A percentile compares a stretch with the other conserved stretches of the same genome.
Conservation (phyloP, 2,797 vertebrate species). For the Etheostoma nigrum region DNA sequence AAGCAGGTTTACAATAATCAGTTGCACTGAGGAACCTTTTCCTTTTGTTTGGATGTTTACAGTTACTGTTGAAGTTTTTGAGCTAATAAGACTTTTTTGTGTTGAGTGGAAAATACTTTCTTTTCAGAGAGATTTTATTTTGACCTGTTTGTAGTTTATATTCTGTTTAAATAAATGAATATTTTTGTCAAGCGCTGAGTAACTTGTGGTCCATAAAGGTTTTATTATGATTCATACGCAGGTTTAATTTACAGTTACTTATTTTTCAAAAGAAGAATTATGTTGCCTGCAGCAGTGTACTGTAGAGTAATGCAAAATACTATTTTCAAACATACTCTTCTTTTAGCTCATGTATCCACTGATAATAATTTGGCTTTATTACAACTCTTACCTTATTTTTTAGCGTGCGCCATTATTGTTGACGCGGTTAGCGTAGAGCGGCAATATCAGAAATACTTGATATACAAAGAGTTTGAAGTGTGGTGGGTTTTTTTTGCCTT, state of each 20-base stretch:
- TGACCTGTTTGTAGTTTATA: slow-evolving; percentile 86
- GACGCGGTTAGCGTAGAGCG: no score
- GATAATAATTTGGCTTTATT: no score
- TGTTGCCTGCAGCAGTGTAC: not conserved
- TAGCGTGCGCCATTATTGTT: no score
- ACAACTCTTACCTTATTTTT: no score
- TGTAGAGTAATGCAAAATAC: no score
- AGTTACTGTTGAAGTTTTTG: slow-evolving; percentile 16
- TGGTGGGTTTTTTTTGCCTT: no score
- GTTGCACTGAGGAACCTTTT: slow-evolving; percentile 54
- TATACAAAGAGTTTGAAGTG: no score
- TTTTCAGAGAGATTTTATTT: slow-evolving; percentile 55
- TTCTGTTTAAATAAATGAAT: slow-evolving; percentile 92
- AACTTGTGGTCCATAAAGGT: slow-evolving; percentile 78
- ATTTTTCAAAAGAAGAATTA: not conserved
- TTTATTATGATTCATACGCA: not conserved
- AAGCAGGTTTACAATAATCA: slow-evolving; percentile 40
- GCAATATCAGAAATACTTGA: no score
- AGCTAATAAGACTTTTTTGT: slow-evolving; percentile 38
- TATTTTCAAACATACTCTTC: no score
- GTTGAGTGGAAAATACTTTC: slow-evolving; percentile 41
- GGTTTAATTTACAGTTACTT: not conserved
- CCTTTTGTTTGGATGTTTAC: slow-evolving; percentile 48
- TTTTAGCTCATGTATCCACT: not conserved
- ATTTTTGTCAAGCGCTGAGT: slow-evolving; percentile 86